phyloP scores from a whole-genome alignment of 2,113 vertebrate genomes.

The Malurus elegans region DNA sequence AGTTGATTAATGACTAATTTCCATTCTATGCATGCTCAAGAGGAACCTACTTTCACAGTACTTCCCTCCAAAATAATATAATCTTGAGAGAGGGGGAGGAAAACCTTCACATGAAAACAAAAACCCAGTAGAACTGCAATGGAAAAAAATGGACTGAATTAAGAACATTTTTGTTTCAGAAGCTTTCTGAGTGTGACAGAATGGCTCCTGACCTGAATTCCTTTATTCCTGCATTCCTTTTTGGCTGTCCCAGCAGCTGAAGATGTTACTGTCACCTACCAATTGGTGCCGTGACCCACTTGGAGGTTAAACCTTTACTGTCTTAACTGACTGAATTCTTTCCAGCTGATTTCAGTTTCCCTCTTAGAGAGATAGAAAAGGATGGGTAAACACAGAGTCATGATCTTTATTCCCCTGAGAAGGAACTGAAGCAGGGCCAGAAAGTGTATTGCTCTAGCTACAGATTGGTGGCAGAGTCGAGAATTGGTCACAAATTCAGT shows the following conservation, averaged over 20 bases:
- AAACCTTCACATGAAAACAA: background rate
- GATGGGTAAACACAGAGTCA: background rate
- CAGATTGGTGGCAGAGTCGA: background rate
- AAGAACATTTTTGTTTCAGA: background rate
- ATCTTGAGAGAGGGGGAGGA: background rate
- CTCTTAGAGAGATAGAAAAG: background rate
- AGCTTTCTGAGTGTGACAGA: background rate
- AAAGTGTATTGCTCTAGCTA: background rate
- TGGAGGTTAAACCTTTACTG: background rate
- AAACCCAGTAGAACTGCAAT: background rate
- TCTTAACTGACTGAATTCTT: background rate
- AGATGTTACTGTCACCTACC: background rate
- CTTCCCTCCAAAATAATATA: constrained; percentile 21
- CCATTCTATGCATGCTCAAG: constrained; percentile 1
- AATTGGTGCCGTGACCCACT: background rate
- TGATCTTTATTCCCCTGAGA: background rate
- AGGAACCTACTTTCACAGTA: background rate
- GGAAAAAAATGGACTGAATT: background rate
- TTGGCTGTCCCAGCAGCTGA: background rate
- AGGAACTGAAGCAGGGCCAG: background rate
- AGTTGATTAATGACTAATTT: constrained; percentile 67
- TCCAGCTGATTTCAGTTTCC: background rate
- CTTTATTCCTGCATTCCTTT: background rate
- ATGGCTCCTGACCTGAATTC: background rate
- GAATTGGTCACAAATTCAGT: background rate